Evolutionary conservation across 2,113 vertebrate genomes (phyloP).

Genomic region (Actinemys pallida): DNA sequence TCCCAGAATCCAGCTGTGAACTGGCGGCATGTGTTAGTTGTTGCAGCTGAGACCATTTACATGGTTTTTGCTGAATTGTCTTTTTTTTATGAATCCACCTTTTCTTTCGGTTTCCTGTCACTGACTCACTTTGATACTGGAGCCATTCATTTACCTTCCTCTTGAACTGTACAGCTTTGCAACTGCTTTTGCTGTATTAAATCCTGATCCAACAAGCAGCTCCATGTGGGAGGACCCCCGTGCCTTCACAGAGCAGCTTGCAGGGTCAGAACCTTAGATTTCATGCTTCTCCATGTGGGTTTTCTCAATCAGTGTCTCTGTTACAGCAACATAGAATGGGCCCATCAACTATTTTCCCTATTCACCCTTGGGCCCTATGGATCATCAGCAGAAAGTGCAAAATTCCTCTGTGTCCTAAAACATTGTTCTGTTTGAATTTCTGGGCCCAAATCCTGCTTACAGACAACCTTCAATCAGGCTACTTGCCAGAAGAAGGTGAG

Average conservation of each 20-base stretch:
- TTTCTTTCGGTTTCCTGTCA: constrained; percentile 26
- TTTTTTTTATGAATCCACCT: constrained; percentile 38
- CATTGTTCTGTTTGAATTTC: constrained; percentile 25
- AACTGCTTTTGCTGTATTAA: not conserved
- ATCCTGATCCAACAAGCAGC: not conserved
- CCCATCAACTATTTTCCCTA: not conserved
- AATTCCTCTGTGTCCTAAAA: not conserved
- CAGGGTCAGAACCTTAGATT: not conserved
- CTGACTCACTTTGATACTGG: constrained; percentile 1
- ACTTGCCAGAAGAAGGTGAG: not conserved
- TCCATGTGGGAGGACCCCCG: not conserved
- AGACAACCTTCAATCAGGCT: constrained; percentile 5
- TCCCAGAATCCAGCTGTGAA: constrained; percentile 51
- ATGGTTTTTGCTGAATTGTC: constrained; percentile 4
- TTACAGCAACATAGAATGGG: not conserved
- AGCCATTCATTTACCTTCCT: constrained; percentile 18
- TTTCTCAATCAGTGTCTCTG: not conserved
- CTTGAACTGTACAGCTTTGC: constrained; percentile 3
- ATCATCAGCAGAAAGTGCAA: not conserved
- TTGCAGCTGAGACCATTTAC: constrained; percentile 50
- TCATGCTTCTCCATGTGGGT: not conserved
- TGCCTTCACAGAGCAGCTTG: not conserved
- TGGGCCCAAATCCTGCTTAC: not conserved
- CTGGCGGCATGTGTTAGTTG: constrained; percentile 43
- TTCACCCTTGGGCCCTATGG: fast-evolving